These are phyloP conservation scores for Holacanthella duospinosa DNA, from an alignment of 2,888 invertebrate species.

Conservation along the genomic window DNA sequence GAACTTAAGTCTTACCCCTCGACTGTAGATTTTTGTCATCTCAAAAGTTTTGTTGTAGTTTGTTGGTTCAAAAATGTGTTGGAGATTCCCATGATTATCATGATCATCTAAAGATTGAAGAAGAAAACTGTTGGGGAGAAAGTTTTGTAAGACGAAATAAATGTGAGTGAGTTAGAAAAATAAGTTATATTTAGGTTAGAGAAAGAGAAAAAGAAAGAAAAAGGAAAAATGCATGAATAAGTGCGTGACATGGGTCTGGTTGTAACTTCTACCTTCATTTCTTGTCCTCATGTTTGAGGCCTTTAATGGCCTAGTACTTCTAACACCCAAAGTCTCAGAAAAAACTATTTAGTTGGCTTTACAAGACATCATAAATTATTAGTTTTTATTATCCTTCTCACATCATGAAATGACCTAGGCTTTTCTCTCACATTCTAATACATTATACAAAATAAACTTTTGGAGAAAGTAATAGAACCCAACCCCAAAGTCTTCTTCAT, in stretches of 20 bases:
- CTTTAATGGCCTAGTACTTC: background rate
- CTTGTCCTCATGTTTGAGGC: background rate
- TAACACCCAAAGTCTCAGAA: background rate
- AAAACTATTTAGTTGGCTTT: background rate
- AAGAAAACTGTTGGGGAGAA: background rate
- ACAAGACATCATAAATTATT: background rate
- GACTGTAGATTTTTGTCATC: background rate
- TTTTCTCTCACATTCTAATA: background rate
- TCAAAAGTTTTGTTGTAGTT: background rate
- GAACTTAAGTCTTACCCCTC: too few species aligned
- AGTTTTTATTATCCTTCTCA: background rate
- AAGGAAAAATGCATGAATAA: conserved; percentile 3
- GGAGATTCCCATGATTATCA: background rate
- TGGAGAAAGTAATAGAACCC: conserved; percentile 2
- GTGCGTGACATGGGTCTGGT: background rate
- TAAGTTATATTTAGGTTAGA: too few species aligned
- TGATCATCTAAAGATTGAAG: too few species aligned
- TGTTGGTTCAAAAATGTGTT: background rate
- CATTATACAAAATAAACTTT: background rate
- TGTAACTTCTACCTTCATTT: background rate
- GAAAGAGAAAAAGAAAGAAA: too few species aligned
- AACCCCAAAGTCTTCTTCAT: background rate
- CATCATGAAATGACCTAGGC: background rate
- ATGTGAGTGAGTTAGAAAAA: too few species aligned
- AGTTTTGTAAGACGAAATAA: background rate